Evolutionary conservation across 2,888 invertebrate species (phyloP).

Genomic region (Acanthosoma haemorrhoidale): DNA sequence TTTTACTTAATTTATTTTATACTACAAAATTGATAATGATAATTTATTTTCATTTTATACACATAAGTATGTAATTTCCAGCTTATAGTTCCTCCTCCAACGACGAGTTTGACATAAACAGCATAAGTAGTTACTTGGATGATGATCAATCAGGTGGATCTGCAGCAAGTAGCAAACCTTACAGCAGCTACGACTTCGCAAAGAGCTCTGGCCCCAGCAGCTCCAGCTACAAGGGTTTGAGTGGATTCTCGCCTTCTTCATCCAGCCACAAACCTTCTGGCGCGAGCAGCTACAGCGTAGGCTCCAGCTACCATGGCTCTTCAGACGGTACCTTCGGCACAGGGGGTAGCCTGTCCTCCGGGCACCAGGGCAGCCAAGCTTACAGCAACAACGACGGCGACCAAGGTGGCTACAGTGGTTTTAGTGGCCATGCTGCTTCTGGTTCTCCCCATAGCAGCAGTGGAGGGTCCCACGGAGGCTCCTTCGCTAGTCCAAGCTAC

Average conservation of each 20-base stretch:
- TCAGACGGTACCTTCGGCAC: slow-evolving; percentile 1
- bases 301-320: slow-evolving; percentile 28
- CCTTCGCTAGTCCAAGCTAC: not conserved
- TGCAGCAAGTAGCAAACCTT: slow-evolving; percentile 15
- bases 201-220: not conserved
- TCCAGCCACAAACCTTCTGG: slow-evolving; percentile 8
- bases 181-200: slow-evolving; percentile 4
- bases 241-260: slow-evolving; percentile 22
- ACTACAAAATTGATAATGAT: too few species aligned
- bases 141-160: slow-evolving; percentile 23
- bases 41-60: not conserved
- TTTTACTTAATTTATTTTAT: too few species aligned
- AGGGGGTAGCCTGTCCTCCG: slow-evolving; percentile 26
- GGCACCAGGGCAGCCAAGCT: slow-evolving; percentile 29
- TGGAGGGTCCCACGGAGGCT: not conserved
- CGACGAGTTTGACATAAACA: slow-evolving; percentile 36
- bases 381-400: slow-evolving; percentile 26
- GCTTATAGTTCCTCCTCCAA: slow-evolving; percentile 30
- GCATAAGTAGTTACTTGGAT: slow-evolving; percentile 36
- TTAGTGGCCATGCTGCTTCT: slow-evolving; percentile 11
- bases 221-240: slow-evolving; percentile 27
- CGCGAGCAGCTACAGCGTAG: slow-evolving; percentile 25
- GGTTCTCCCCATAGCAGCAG: slow-evolving; percentile 18
- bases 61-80: slow-evolving; percentile 9
- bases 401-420: slow-evolving; percentile 13